A percentile compares a stretch with the other conserved stretches of the same genome.
Evolutionary conservation across 2,888 invertebrate species (phyloP).

Genomic region (Dromius quadrimaculatus): DNA sequence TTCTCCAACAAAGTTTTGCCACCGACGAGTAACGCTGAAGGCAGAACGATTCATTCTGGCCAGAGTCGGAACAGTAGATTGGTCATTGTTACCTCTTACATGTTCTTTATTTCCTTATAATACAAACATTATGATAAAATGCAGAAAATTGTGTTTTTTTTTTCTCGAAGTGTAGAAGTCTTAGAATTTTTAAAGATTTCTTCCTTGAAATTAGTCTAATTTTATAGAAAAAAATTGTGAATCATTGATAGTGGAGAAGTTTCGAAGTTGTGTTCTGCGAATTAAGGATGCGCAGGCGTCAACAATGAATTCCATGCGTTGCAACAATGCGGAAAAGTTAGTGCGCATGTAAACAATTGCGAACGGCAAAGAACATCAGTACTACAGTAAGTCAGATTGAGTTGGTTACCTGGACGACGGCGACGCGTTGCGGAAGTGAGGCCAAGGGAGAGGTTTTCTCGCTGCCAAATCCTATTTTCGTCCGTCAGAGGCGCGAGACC

Average conservation of each 20-base stretch:
- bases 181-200: too few species aligned
- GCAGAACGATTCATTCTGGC: too few species aligned
- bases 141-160: too few species aligned
- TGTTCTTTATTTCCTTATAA: too few species aligned
- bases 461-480: slow-evolving; percentile 44
- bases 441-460: background rate
- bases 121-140: too few species aligned
- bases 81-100: too few species aligned
- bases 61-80: too few species aligned
- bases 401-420: background rate
- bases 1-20: slow-evolving; percentile 43
- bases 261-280: background rate
- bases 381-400: background rate
- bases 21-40: slow-evolving; percentile 2
- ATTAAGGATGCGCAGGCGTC: background rate
- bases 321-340: background rate
- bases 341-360: background rate
- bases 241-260: background rate
- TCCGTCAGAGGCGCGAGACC: slow-evolving; percentile 16
- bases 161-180: too few species aligned
- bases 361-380: background rate
- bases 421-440: background rate
- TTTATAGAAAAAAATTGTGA: too few species aligned
- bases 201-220: too few species aligned
- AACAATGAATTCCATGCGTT: background rate